These are phyloP conservation scores for Microcaecilia unicolor DNA, from an alignment of 2,797 vertebrate genomes.

Conservation along the genomic window DNA sequence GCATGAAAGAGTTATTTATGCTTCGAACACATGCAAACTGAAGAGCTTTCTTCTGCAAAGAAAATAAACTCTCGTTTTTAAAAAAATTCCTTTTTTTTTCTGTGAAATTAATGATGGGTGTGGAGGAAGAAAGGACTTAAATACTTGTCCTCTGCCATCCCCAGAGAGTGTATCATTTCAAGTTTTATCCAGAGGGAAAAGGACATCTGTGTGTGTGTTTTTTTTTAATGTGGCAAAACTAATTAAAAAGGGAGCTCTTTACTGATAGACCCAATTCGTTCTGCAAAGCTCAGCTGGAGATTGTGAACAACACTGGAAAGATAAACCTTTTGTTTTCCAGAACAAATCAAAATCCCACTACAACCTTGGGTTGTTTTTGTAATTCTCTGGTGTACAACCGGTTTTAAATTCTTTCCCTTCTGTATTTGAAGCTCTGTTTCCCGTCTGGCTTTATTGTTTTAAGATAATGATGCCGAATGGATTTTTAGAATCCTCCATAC, in stretches of 20 bases:
- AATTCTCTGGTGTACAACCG: not conserved
- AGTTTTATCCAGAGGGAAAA: conserved; percentile 15
- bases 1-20: no score
- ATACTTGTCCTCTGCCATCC: not conserved
- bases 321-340: conserved; percentile 49
- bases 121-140: no score
- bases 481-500: no score
- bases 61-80: no score
- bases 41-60: no score
- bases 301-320: conserved; percentile 23
- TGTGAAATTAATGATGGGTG: no score
- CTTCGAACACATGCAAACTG: no score
- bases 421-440: not conserved
- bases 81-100: no score
- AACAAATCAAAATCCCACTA: conserved; percentile 18
- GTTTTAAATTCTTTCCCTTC: not conserved
- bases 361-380: not conserved
- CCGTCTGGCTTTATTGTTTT: no score
- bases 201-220: conserved; percentile 24
- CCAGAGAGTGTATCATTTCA: not conserved
- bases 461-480: no score
- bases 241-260: not conserved
- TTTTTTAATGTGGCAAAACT: not conserved
- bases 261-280: rapidly evolving
- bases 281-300: not conserved